Evolutionary conservation across 2,888 invertebrate genomes (phyloP), one percentile per base, ranked within the genome.

Genomic region (Tetragonula carbonaria): DNA sequence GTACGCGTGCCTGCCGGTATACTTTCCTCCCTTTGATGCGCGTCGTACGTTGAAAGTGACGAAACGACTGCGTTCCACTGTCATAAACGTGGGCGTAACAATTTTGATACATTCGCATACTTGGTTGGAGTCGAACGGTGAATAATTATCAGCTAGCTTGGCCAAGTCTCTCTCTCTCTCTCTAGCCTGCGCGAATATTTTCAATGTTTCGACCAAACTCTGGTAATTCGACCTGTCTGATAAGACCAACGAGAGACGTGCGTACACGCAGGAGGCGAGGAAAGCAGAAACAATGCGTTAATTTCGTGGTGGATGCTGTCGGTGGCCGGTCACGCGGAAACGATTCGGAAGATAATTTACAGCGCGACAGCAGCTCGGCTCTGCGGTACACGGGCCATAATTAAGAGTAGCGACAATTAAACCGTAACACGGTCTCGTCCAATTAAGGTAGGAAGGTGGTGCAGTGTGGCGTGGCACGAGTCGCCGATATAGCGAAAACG

Each of bases 381-480:
- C 3, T 18, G 45, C 28, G 66, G 23, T 62, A 33, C 73, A 57
- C 38, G 65, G 4, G 13, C 71, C 74, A 87, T 87, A 82, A 84
- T 88, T 87, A 89, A 87, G 85, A 84, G 84, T 80, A 57, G 71
- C 79, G 82, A 80, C 88, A 79, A 87, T 89, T 85, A 87, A 88
- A 87, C 79, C 79, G 79, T 81, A 88, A 87, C 85, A 82, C 72
- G 80, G 18, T 63, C 81, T 65, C 79, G 67, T 89, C 80, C 79
- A 79, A 79, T 75, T 80, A 87, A 80, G 80, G 71, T 59, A 70
- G 78, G 87, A 82, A 86, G 74, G 87, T 62, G 80, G 45, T 8
- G 45, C 45, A 45, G 45, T 8, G 45, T 45, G 45, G 77, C 76
- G 82, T 78, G 79, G 65, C 75, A 59, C 81, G 77, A 66, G 78